Base-by-base conservation (phyloP, 1,140 invertebrate species). In the Zaprionus lachaisei region DNA sequence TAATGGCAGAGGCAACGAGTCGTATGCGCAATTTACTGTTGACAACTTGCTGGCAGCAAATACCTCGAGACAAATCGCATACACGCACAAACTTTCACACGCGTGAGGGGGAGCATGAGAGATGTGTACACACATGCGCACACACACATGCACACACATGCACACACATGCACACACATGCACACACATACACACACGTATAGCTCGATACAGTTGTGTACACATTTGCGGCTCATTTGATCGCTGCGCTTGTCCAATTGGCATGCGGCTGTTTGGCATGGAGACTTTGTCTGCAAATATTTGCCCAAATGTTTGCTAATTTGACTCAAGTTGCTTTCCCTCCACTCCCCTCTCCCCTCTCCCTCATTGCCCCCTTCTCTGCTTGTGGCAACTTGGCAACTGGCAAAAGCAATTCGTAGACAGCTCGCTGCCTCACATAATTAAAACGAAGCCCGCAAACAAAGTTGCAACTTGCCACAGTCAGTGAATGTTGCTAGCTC, bases 221-320 rank as follows among this genome's bases (percentile, higher is more conserved):
- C 80, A 87, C 80, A 86, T 81, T 85, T 89, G 84, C 77, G 84
- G 84, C 84, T 86, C 83, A 86, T 86, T 86, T 86, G 83, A 89
- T 89, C 83, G 84, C 67, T 63, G 74, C 61, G 64, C 68, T 83
- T 89, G 80, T 80, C 69, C 83, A 86, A 87, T 87, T 87, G 81
- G 69, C 64, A 58, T 49, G 31, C 28, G 28, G 28, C 28, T 31
- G 28, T 31, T 87, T 87, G 81, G 69, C 64, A 58, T 49, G 31
- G 24, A 64, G 78, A 80, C 72, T 89, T 80, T 89, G 74, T 67
- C 75, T 63, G 79, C 68, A 84, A 87, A 87, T 87, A 87, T 87
- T 89, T 87, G 75, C 31, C 49, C 69, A 78, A 80, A 77, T 77
- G 65, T 80, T 80, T 80, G 84, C 84, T 87, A 89, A 87, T 87